phyloP scores from a whole-genome alignment of 2,888 invertebrate species.

The Mesoligia furuncula region DNA sequence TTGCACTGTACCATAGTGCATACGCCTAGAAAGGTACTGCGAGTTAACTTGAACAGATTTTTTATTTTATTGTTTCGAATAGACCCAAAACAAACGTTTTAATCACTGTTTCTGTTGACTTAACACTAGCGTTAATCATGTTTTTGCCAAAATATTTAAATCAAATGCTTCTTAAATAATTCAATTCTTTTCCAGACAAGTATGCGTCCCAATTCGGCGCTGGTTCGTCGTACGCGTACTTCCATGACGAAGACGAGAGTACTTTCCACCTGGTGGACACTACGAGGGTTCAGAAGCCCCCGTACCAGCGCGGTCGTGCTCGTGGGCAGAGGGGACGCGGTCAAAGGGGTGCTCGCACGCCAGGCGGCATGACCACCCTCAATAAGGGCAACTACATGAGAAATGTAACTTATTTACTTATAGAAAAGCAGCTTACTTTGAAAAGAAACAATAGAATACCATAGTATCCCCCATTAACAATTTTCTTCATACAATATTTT shows the following conservation, averaged over 20 bases:
- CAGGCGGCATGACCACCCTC: constrained; percentile 94
- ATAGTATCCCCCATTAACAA: neutral
- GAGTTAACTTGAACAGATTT: neutral
- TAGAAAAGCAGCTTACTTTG: neutral
- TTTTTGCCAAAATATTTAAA: constrained; percentile 16
- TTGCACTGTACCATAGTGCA: constrained; percentile 30
- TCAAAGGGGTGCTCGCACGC: constrained; percentile 92
- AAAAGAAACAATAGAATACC: neutral
- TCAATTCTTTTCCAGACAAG: constrained; percentile 91
- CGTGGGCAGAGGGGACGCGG: constrained; percentile 94
- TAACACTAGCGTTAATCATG: constrained; percentile 4
- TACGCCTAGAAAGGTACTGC: neutral
- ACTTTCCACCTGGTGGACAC: constrained; percentile 99
- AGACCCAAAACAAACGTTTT: constrained; percentile 4
- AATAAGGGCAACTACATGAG: constrained; percentile 91
- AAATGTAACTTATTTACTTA: constrained; percentile 44
- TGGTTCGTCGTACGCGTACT: constrained; percentile 99
- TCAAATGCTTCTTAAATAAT: neutral
- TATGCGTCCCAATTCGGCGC: constrained; percentile 98
- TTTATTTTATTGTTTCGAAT: neutral
- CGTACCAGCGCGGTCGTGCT: constrained; percentile 97
- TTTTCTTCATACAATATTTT: neutral
- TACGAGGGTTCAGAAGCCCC: constrained; percentile 96
- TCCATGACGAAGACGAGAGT: constrained; percentile 99
- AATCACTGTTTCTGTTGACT: neutral